phyloP scores from a whole-genome alignment of 2,797 vertebrate species.

The Squalus acanthias region DNA sequence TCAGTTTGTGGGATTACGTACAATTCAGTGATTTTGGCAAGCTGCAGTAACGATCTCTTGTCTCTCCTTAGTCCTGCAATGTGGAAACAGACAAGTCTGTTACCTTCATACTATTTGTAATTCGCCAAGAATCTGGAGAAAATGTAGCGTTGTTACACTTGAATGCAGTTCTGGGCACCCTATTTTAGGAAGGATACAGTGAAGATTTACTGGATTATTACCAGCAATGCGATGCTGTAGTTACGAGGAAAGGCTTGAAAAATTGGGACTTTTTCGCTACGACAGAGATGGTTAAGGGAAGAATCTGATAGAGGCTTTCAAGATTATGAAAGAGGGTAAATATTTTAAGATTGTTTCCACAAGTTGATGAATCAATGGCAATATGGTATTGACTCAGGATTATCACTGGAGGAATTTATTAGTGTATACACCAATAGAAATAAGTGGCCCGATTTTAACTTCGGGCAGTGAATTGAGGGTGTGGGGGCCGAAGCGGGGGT shows the following conservation, averaged over 20 bases:
- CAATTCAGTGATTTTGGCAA: constrained; percentile 12
- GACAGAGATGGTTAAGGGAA: not conserved
- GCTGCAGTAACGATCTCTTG: not conserved
- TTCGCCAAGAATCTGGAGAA: not conserved
- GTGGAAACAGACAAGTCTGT: not conserved
- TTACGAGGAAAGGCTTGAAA: not conserved
- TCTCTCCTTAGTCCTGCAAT: not conserved
- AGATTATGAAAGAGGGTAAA: not conserved
- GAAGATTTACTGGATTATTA: not conserved
- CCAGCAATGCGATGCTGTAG: not conserved
- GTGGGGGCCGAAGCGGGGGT: no score
- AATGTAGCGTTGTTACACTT: not conserved
- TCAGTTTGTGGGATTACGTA: not conserved
- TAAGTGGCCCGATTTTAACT: not conserved
- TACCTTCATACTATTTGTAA: not conserved
- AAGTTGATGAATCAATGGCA: not conserved
- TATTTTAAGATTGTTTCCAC: not conserved
- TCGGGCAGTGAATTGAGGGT: not conserved
- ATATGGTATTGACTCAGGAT: not conserved
- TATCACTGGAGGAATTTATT: not conserved
- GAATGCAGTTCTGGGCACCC: not conserved
- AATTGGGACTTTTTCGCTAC: not conserved
- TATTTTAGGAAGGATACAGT: not conserved
- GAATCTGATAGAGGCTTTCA: not conserved
- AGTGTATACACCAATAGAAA: not conserved